Evolutionary conservation across 2,888 invertebrate species (phyloP), one percentile per base, ranked within the genome.

Genomic region (Callimorpha dominula): DNA sequence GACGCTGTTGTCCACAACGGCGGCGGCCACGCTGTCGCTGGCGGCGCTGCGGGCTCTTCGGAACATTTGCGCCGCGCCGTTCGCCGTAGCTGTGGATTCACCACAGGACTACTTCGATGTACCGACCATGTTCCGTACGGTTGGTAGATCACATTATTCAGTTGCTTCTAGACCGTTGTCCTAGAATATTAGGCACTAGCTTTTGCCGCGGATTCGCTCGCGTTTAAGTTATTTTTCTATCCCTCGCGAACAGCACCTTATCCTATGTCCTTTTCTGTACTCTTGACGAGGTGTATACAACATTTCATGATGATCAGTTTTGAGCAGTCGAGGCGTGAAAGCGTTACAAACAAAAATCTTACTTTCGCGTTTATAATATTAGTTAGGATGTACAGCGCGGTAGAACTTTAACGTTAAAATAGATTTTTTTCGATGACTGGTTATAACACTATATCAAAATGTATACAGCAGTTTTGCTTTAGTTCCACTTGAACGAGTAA

Each of bases 81-180:
- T 98, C 87, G 96, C 97, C 17, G 96, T 98, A 31, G 96, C 97
- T 60, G 97, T 97, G 70, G 99, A 99, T 91, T 95, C 96, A 70
- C 97, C 97, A 71, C 96, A 96, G 70, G 97, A 97, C 82, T 98
- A 98, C 94, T 98, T 98, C 91, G 97, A 97, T 80, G 97, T 98
- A 81, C 97, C 97, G 54, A 98, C 98, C 67, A 97, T 98, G 97
- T 98, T 98, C 91, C 96, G 97, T 90, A 97, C 97, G 96, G 98
- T 98, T 96, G 97, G 97, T 96, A 88, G 75, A 11, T 69, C 50
- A 60, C n/a, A 40, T 50, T 50, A 12, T 17, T 50, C 5, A 20
- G 8, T 14, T 15, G 20, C 20, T 46, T 50, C 11, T 40, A 62
- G 17, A 40, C 4, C 49, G 9, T 50, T 31, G 4, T 6, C 31